Conservation (phyloP, 2,888 invertebrate species). For the Scotopteryx bipunctaria region DNA sequence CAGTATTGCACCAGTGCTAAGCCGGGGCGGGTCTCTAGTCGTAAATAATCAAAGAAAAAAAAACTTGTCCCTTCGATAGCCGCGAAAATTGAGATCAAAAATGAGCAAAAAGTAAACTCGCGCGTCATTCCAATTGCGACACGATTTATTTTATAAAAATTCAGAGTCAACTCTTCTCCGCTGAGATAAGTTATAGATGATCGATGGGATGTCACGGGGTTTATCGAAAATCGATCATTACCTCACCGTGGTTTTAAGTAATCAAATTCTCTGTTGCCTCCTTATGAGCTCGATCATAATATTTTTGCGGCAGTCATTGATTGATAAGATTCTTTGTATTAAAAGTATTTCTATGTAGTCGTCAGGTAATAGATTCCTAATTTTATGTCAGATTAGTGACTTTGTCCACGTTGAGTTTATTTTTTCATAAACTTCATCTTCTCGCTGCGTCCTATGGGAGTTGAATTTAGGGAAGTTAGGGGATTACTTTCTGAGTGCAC, state of each 20-base stretch:
- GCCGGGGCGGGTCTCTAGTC: too few species aligned
- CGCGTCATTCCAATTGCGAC: background rate
- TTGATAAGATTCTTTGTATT: background rate
- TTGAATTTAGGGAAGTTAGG: too few species aligned
- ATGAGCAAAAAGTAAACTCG: background rate
- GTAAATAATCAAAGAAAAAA: too few species aligned
- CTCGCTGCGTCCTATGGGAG: too few species aligned
- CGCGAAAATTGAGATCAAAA: too few species aligned
- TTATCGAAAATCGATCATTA: conserved; percentile 46
- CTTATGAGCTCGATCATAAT: conserved; percentile 9
- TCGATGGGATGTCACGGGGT: conserved; percentile 49
- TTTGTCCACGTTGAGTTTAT: too few species aligned
- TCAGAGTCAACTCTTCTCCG: conserved; percentile 44
- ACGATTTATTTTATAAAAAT: conserved; percentile 30
- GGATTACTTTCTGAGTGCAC: too few species aligned
- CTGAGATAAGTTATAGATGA: conserved; percentile 52
- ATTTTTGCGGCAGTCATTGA: conserved; percentile 7
- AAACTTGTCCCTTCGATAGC: too few species aligned
- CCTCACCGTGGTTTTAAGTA: conserved; percentile 35
- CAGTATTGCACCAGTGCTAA: too few species aligned
- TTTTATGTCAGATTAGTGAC: too few species aligned
- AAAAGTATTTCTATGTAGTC: background rate
- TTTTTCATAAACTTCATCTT: too few species aligned
- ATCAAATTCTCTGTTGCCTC: conserved; percentile 22
- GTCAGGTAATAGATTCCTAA: too few species aligned